Evolutionary conservation across 2,888 invertebrate species (phyloP).

Genomic region (Chirona hameri): DNA sequence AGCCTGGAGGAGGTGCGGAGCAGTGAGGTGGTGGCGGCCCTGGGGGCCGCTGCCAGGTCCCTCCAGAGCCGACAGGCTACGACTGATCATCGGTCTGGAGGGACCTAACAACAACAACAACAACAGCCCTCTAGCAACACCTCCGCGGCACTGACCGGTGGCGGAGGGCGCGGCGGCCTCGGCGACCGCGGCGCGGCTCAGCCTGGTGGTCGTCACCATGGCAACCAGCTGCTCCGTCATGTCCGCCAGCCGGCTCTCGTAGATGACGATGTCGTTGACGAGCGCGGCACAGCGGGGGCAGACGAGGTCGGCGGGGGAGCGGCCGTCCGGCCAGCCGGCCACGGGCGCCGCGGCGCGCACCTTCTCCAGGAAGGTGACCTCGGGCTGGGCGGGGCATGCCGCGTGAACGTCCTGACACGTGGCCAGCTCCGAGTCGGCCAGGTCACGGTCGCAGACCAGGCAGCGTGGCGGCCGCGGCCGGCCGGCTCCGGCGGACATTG

Average conservation of each 20-base stretch:
- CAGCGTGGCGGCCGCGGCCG: neutral
- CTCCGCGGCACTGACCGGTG: too few relatives aligned
- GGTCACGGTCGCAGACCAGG: neutral
- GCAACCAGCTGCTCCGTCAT: conserved; percentile 5
- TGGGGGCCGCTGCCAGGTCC: too few relatives aligned
- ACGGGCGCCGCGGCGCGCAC: neutral
- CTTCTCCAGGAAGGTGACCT: neutral
- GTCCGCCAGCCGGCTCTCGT: conserved; percentile 2
- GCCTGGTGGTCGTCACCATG: neutral
- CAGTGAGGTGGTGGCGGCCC: too few relatives aligned
- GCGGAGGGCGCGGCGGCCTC: too few relatives aligned
- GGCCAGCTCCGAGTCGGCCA: conserved; percentile 2
- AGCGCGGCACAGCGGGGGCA: conserved; percentile 2
- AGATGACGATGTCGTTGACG: conserved; percentile 24
- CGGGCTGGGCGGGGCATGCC: neutral
- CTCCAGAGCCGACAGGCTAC: too few relatives aligned
- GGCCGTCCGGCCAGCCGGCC: neutral
- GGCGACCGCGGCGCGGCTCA: too few relatives aligned
- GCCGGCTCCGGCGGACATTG: neutral
- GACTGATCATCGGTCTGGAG: too few relatives aligned
- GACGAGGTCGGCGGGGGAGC: conserved; percentile 2
- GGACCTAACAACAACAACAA: too few relatives aligned
- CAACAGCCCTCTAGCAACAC: neutral
- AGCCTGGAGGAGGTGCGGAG: too few relatives aligned
- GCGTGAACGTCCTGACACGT: neutral